Conservation (phyloP, 2,888 invertebrate genomes). For the Meganola albula region DNA sequence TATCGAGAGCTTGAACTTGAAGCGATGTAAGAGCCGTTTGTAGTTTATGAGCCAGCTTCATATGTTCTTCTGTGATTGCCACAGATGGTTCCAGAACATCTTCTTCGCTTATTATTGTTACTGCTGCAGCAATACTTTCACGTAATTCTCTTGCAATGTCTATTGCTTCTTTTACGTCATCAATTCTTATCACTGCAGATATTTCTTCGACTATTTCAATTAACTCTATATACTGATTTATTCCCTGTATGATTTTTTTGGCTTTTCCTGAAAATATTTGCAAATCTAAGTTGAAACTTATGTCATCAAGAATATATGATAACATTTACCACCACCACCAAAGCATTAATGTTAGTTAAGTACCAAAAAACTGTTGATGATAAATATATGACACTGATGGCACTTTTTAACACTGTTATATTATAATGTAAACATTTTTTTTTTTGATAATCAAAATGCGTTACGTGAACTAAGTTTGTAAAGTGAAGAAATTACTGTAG, state of each 20-base stretch:
- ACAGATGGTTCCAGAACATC: constrained; percentile 11
- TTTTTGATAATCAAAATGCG: no score
- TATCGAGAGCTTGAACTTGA: constrained; percentile 43
- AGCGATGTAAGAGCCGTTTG: constrained; percentile 42
- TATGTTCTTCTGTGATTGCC: constrained; percentile 27
- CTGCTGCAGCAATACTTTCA: constrained; percentile 32
- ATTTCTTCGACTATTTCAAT: constrained; percentile 57
- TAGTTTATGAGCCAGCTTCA: constrained; percentile 39
- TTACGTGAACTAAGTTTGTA: no score
- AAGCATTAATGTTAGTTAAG: background rate
- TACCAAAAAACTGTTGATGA: no score
- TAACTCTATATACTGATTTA: constrained; percentile 55
- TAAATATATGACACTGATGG: no score
- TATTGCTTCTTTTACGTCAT: constrained; percentile 44
- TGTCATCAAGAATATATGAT: no score
- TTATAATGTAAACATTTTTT: no score
- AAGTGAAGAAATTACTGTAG: no score
- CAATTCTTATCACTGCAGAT: constrained; percentile 42
- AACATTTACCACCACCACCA: no score
- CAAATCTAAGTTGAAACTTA: no score
- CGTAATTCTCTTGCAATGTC: constrained; percentile 47
- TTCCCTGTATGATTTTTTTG: constrained; percentile 39
- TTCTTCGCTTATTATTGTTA: constrained; percentile 20
- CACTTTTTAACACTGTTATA: no score
- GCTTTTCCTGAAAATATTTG: constrained; percentile 46